These are phyloP conservation scores for Pardosa pseudoannulata DNA, from an alignment of 2,888 invertebrate species.

Conservation along the genomic window DNA sequence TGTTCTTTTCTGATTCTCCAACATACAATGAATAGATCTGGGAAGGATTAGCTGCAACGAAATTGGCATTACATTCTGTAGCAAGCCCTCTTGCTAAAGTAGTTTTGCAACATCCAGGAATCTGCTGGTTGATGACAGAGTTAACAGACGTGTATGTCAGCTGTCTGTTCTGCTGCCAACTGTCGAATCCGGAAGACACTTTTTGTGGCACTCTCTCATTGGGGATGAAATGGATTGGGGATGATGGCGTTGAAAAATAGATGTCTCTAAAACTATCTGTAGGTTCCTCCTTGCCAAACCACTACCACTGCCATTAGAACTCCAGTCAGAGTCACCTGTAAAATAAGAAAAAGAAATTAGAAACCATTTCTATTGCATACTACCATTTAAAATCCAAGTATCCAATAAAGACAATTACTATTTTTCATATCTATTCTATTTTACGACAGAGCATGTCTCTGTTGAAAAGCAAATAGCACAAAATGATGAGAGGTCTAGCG, in stretches of 20 bases:
- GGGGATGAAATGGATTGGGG: conserved; percentile 44
- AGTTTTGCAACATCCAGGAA: conserved; percentile 84
- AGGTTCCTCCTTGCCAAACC: conserved; percentile 62
- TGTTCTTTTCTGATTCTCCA: conserved; percentile 82
- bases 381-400: too few relatives aligned
- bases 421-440: too few relatives aligned
- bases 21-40: conserved; percentile 83
- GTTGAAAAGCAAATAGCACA: too few relatives aligned
- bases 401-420: too few relatives aligned
- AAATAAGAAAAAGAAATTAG: not conserved
- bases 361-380: too few relatives aligned
- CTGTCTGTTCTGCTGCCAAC: conserved; percentile 51
- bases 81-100: conserved; percentile 82
- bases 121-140: too few relatives aligned
- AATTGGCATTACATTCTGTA: conserved; percentile 79
- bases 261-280: conserved; percentile 67
- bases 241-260: conserved; percentile 69
- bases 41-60: conserved; percentile 81
- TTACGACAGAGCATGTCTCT: too few relatives aligned
- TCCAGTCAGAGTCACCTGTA: conserved; percentile 63
- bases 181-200: conserved; percentile 31
- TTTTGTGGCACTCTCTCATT: conserved; percentile 32
- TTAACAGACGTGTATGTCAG: not conserved
- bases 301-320: conserved; percentile 64
- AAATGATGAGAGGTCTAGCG: too few relatives aligned